These are phyloP conservation scores for Proctacanthus coquilletti DNA, from an alignment of 1,140 invertebrate genomes.

Conservation along the genomic window DNA sequence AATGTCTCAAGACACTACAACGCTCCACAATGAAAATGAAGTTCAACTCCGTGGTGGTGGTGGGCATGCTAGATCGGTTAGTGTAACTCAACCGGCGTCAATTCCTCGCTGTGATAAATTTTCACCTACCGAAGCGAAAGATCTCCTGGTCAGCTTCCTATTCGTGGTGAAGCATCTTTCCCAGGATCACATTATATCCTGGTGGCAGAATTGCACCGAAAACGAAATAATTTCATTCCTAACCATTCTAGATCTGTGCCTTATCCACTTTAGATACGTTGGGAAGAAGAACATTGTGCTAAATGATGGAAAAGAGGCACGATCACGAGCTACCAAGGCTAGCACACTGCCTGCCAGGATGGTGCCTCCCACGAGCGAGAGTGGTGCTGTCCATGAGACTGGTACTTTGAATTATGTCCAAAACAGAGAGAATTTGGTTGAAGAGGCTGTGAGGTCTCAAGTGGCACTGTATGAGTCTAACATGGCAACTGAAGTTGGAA, in stretches of 20 bases:
- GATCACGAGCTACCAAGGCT: slow-evolving; percentile 38
- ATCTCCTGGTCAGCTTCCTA: slow-evolving; percentile 77
- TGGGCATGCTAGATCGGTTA: slow-evolving; percentile 34
- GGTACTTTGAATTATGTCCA: slow-evolving; percentile 38
- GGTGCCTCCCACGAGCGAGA: slow-evolving; percentile 47
- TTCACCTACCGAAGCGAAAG: slow-evolving; percentile 41
- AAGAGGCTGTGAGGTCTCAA: slow-evolving; percentile 15
- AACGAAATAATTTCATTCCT: slow-evolving; percentile 25
- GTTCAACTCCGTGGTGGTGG: slow-evolving; percentile 19
- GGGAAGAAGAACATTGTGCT: slow-evolving; percentile 58
- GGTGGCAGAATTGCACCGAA: slow-evolving; percentile 68
- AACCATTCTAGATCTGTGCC: slow-evolving; percentile 33
- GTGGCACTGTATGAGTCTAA: slow-evolving; percentile 60
- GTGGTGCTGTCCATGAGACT: slow-evolving; percentile 27
- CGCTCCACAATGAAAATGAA: slow-evolving; percentile 23
- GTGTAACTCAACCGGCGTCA: slow-evolving; percentile 37
- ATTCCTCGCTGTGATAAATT: slow-evolving; percentile 55
- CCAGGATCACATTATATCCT: slow-evolving; percentile 73
- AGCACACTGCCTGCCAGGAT: slow-evolving; percentile 66
- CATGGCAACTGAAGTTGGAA: slow-evolving; percentile 76
- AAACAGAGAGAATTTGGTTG: slow-evolving; percentile 37
- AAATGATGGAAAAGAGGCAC: slow-evolving; percentile 34
- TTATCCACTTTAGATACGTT: slow-evolving; percentile 77
- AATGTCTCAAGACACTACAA: slow-evolving; percentile 45
- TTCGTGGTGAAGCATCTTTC: slow-evolving; percentile 82